Conservation (phyloP, 1,140 invertebrate genomes). For the Sitobion miscanthi region DNA sequence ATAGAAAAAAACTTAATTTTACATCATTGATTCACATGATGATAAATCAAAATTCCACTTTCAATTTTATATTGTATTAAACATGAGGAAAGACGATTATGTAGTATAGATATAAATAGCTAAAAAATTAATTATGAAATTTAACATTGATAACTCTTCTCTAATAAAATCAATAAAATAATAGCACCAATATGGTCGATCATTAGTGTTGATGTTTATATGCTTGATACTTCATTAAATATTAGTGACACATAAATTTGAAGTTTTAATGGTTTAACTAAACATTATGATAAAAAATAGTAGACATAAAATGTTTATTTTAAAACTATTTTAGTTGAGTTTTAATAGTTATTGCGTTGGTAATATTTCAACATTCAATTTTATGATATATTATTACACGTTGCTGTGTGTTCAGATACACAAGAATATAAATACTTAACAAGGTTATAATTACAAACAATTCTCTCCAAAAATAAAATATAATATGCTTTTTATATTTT, state of each 20-base stretch:
- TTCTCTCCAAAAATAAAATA: too few relatives aligned
- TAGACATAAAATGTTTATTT: not conserved
- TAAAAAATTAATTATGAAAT: not conserved
- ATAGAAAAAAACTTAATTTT: not conserved
- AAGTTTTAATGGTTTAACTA: not conserved
- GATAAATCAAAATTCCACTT: not conserved
- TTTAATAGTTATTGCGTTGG: not conserved
- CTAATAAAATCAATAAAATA: not conserved
- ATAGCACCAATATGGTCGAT: not conserved
- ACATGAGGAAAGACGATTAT: too few relatives aligned
- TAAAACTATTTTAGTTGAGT: not conserved
- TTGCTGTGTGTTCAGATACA: not conserved
- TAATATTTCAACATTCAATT: not conserved
- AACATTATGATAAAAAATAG: not conserved
- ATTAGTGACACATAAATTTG: not conserved
- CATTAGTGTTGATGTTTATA: not conserved
- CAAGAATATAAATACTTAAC: too few relatives aligned
- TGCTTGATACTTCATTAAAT: not conserved
- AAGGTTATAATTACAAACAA: too few relatives aligned
- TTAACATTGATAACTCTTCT: not conserved
- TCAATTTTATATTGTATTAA: too few relatives aligned
- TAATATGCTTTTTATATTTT: too few relatives aligned
- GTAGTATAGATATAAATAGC: not conserved
- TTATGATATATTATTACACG: not conserved
- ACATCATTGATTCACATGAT: too few relatives aligned